Percentiles rank a stretch among this genome's conserved stretches.
These are phyloP conservation scores for Oppia nitens DNA, from an alignment of 1,140 invertebrate species.

Conservation along the genomic window DNA sequence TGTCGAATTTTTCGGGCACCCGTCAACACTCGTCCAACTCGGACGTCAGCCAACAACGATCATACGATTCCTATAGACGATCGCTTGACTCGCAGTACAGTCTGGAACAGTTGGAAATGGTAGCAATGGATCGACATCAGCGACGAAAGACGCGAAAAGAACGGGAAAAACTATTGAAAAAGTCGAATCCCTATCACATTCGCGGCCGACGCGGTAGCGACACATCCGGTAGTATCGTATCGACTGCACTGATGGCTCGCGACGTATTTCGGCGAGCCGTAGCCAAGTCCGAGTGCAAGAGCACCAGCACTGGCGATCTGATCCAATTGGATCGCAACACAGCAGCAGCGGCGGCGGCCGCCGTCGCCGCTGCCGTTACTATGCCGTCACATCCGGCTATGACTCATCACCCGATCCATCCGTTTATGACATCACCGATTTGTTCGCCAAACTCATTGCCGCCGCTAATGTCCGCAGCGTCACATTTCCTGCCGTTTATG, in stretches of 20 bases:
- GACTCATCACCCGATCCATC: too few relatives aligned
- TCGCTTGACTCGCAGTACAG: conserved; percentile 48
- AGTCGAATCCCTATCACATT: conserved; percentile 11
- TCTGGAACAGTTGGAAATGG: conserved; percentile 20
- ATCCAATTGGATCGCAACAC: too few relatives aligned
- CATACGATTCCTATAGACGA: conserved; percentile 38
- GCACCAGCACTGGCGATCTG: conserved; percentile 21
- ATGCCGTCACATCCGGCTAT: too few relatives aligned
- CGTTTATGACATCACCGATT: not conserved
- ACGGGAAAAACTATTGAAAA: conserved; percentile 31
- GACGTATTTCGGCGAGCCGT: not conserved
- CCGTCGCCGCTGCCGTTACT: not conserved
- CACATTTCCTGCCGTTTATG: not conserved
- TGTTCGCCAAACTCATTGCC: not conserved
- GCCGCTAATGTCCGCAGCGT: not conserved
- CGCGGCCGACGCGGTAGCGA: conserved; percentile 44
- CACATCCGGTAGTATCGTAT: conserved; percentile 44
- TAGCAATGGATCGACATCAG: conserved; percentile 32
- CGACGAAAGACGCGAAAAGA: conserved; percentile 57
- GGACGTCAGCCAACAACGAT: conserved; percentile 16
- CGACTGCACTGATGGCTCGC: conserved; percentile 3
- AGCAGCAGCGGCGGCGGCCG: not conserved
- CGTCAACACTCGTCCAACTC: conserved; percentile 22
- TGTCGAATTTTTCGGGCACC: not conserved
- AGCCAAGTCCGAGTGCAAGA: conserved; percentile 12